Percentiles rank a stretch among this genome's conserved stretches.
phyloP scores from a whole-genome alignment of 2,113 vertebrate genomes.

The Phalacrocorax aristotelis region DNA sequence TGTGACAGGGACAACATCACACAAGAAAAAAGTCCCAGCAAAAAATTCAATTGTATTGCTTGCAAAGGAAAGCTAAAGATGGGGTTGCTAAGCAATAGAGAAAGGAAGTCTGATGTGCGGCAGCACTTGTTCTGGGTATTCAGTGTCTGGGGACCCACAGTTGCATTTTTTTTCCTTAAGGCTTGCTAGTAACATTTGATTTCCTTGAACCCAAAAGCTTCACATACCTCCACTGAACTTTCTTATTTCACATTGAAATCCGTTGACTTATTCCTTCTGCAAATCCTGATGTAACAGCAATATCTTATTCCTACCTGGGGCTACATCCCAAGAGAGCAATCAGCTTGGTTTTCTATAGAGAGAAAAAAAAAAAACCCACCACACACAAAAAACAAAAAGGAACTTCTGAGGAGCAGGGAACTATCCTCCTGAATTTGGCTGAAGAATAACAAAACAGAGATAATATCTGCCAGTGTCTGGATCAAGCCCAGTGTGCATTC shows the following conservation, averaged over 20 bases:
- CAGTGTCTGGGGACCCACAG: neutral
- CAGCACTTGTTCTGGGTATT: neutral
- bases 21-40: neutral
- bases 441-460: neutral
- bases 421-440: neutral
- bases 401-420: neutral
- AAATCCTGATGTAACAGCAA: neutral
- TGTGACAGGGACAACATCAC: neutral
- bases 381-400: neutral
- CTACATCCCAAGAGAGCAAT: neutral
- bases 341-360: neutral
- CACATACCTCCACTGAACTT: neutral
- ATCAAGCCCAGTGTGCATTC: neutral
- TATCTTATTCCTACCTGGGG: neutral
- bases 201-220: neutral
- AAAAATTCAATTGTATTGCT: neutral
- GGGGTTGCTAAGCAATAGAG: neutral
- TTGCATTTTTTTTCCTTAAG: neutral
- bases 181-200: accelerated
- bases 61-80: neutral
- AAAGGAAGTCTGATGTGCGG: neutral
- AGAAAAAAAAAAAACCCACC: no score
- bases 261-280: neutral
- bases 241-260: neutral
- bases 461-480: neutral